Evolutionary conservation across 2,113 vertebrate species (phyloP), one percentile per base, ranked within the genome.

Genomic region (Bostrychus sinensis): DNA sequence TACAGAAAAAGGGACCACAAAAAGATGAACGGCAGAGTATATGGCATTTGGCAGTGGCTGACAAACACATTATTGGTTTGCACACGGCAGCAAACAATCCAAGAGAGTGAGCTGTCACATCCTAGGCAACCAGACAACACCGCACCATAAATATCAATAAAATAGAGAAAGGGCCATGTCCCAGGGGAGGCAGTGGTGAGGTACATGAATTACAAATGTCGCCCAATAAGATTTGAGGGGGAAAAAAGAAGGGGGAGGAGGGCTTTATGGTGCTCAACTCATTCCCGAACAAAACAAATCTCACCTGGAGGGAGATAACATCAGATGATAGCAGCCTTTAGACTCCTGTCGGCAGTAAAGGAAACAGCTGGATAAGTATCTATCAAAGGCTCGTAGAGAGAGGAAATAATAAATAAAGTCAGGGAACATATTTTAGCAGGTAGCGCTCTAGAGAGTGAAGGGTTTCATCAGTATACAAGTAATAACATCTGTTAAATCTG

Each of bases 131-230:
- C 62, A 77, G 74, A 79, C 73, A 62, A 66, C 69, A 48, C 80
- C 80, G 62, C 72, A 63, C 66, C 70, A 85, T 87, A 87, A 85
- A 86, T 88, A 87, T 88, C 86, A 85, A 85, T 86, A 86, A 83
- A 83, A 80, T 39, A 82, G 77, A 82, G 64, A 67, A 70, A 76
- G 71, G 51, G 60, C 83, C 73, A 83, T 70, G 74, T 86, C 86
- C 66, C 61, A 62, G 7, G 80, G 81, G 82, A 82, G 70, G 45
- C 39, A 37, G 65, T 54, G 42, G 56, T n/a, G 42, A 78, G 77
- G 71, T 70, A 77, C 77, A 80, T 84, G 77, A 88, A 83, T 85
- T 85, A 85, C 57, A 84, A 75, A 78, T 86, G 82, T 82, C 76
- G 77, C 67, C n/a, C 43, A 32, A 76, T 85, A 72, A 25, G 75